These are phyloP conservation scores for Linnaemya tessellans DNA, from an alignment of 2,888 invertebrate genomes.

Conservation along the genomic window DNA sequence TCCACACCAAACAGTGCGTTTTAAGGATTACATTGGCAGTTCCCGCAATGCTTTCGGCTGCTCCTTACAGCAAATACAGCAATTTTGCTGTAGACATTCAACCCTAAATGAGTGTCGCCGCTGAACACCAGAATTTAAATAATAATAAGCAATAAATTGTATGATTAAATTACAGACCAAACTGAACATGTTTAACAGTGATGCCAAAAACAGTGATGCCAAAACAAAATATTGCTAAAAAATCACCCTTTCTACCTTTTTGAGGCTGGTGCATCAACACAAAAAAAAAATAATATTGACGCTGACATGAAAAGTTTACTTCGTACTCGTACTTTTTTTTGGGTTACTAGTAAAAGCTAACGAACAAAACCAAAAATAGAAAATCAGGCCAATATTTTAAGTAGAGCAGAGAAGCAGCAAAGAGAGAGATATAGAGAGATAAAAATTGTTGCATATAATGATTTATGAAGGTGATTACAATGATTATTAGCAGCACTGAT, in stretches of 20 bases:
- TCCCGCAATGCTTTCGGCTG: no score
- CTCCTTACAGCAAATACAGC: no score
- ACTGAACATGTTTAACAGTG: no score
- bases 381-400: constrained; percentile 62
- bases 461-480: constrained; percentile 68
- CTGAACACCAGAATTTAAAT: no score
- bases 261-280: background rate
- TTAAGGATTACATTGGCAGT: no score
- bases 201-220: no score
- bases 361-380: constrained; percentile 20
- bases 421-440: constrained; percentile 20
- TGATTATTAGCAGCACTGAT: constrained; percentile 17
- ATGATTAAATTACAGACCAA: no score
- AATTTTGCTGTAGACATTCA: no score
- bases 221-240: no score
- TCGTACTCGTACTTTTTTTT: constrained; percentile 45
- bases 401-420: constrained; percentile 57
- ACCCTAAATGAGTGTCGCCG: no score
- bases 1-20: no score
- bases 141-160: no score
- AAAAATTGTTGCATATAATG: constrained; percentile 59
- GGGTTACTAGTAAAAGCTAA: constrained; percentile 54
- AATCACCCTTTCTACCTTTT: background rate
- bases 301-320: constrained; percentile 51
- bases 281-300: constrained; percentile 40